Conservation (phyloP, 1,140 invertebrate genomes). For the Heterodera carotae region DNA sequence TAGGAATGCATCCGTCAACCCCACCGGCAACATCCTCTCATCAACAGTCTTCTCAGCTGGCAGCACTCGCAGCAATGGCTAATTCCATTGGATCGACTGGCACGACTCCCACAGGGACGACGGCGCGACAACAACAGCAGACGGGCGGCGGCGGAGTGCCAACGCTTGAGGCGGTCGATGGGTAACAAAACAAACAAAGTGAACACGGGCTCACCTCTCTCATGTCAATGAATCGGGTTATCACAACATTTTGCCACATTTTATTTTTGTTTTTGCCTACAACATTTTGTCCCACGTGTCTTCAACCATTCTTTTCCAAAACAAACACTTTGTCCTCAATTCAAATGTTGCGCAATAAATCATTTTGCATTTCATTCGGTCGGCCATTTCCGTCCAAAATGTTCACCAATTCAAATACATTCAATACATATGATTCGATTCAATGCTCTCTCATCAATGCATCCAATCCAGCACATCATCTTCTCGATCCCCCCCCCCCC, state of each 20-base stretch:
- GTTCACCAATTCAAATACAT: not conserved
- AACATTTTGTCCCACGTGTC: not conserved
- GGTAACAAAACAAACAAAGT: not conserved
- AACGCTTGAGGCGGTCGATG: not conserved
- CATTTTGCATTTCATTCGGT: not conserved
- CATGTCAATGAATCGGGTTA: not conserved
- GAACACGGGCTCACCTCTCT: not conserved
- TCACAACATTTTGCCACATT: not conserved
- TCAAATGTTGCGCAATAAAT: slow-evolving; percentile 17
- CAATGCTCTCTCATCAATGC: not conserved
- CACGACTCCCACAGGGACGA: not conserved
- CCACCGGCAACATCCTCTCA: not conserved
- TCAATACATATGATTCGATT: not conserved
- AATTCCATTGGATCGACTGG: slow-evolving; percentile 12
- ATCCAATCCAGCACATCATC: not conserved
- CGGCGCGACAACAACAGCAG: not conserved
- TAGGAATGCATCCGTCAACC: not conserved
- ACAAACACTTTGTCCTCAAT: not conserved
- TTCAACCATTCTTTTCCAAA: not conserved
- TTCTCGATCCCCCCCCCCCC: not conserved
- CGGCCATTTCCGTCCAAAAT: not conserved
- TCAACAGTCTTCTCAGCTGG: slow-evolving; percentile 17
- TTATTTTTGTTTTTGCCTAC: slow-evolving; percentile 4
- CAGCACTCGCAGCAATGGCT: slow-evolving; percentile 28
- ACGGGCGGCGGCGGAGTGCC: not conserved